Evolutionary conservation across 1,140 invertebrate genomes (phyloP), one percentile per base, ranked within the genome.

Genomic region (Solenopsis invicta): DNA sequence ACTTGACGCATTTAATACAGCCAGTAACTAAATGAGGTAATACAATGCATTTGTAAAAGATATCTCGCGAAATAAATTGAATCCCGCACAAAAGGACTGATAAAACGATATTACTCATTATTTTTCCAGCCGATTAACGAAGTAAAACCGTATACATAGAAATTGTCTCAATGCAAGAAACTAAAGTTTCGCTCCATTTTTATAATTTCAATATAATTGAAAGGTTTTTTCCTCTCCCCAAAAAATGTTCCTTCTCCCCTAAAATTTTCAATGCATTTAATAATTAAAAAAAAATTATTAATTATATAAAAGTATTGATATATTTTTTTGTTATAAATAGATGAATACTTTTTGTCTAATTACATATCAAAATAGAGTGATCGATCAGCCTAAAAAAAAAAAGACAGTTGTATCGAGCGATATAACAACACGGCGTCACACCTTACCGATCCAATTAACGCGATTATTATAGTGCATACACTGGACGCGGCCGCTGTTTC

Each of bases 371-470:
- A 61, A 74, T 48, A 24, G 18, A 29, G 18, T 48, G 16, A n/a
- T 61, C 45, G 6, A 41, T 72, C 24, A 16, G 41, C 54, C 16
- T 72, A 37, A n/a, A 82, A 48, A n/a, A 82, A 48, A 34, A 48
- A 52, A 24, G 4, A 8, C 1, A 13, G 18, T 48, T 34, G 37
- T 10, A 50, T 62, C 54, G 1, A 12, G 3, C 21, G 52, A 24
- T 67, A 24, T n/a, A 69, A 81, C 37, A 24, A 24, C 4, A 24
- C 34, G 24, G 48, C 72, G 72, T 54, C 61, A 88, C 78, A 59
- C 61, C 74, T 78, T 85, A 64, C 48, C 59, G 71, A 64, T 76
- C 34, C 34, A 77, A 76, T 85, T 76, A 85, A 41, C 29, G 61
- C 45, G 48, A 85, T 76, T 76, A 85, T 76, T 85, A 66, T 52